phyloP scores from a whole-genome alignment of 2,113 vertebrate species.

The Cyphomyrus discorhynchus region DNA sequence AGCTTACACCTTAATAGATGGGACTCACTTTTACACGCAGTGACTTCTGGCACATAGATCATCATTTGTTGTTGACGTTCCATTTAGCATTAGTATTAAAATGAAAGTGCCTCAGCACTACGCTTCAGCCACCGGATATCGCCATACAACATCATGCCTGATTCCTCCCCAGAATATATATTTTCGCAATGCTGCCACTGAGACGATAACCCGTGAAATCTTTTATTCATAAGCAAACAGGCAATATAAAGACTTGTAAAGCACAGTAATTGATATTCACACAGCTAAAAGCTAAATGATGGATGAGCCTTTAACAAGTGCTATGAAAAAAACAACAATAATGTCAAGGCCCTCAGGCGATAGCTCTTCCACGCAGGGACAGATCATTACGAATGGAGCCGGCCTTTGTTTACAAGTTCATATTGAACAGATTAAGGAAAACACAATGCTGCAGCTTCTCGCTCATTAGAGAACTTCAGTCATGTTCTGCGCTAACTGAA shows the following conservation, averaged over 20 bases:
- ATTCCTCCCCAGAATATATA: neutral
- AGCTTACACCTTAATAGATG: neutral
- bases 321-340: neutral
- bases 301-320: constrained; percentile 12
- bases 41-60: neutral
- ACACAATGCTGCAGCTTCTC: neutral
- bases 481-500: neutral
- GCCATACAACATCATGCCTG: neutral
- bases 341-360: neutral
- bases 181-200: neutral
- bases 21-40: neutral
- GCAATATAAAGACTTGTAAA: constrained; percentile 1
- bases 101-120: neutral
- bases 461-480: neutral
- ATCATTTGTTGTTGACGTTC: neutral
- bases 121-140: neutral
- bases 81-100: neutral
- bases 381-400: neutral
- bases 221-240: constrained; percentile 17
- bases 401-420: neutral
- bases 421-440: neutral
- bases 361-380: neutral
- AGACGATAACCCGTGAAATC: neutral
- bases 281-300: constrained; percentile 11
- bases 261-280: neutral